phyloP scores from a whole-genome alignment of 2,888 invertebrate genomes.

The Sesamia inferens region DNA sequence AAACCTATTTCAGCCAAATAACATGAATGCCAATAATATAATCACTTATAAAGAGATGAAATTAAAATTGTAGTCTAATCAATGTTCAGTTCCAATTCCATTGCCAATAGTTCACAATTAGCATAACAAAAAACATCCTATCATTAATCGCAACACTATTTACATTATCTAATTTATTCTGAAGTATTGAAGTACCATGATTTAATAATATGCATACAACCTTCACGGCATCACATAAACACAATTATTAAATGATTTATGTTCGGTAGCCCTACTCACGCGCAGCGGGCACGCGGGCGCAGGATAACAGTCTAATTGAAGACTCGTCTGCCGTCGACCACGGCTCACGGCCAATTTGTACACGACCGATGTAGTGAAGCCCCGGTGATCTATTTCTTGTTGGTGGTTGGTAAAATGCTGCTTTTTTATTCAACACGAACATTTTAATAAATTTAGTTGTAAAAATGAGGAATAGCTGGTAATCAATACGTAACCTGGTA shows the following conservation, averaged over 20 bases:
- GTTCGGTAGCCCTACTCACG: slow-evolving; percentile 60
- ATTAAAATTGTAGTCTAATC: neutral
- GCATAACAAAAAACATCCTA: slow-evolving; percentile 11
- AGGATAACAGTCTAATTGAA: slow-evolving; percentile 70
- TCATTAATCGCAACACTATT: slow-evolving; percentile 25
- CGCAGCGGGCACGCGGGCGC: slow-evolving; percentile 56
- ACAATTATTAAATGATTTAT: slow-evolving; percentile 64
- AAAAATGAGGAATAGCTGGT: neutral
- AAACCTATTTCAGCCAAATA: neutral
- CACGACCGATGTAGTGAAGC: slow-evolving; percentile 70
- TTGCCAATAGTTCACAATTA: neutral
- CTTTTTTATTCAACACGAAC: slow-evolving; percentile 16
- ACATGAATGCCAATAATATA: neutral
- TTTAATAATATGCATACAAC: slow-evolving; percentile 54
- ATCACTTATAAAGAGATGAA: neutral
- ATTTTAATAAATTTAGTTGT: too few relatives aligned
- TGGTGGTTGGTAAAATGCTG: slow-evolving; percentile 65
- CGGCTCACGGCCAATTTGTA: slow-evolving; percentile 75
- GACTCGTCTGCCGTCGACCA: slow-evolving; percentile 77
- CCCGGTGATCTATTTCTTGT: slow-evolving; percentile 70
- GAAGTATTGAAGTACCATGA: slow-evolving; percentile 41
- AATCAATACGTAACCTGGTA: neutral
- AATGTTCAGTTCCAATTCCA: neutral
- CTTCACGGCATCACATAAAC: slow-evolving; percentile 53
- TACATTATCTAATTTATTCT: slow-evolving; percentile 26